Evolutionary conservation across 2,113 vertebrate genomes (phyloP).

Genomic region (Archilochus colubris): DNA sequence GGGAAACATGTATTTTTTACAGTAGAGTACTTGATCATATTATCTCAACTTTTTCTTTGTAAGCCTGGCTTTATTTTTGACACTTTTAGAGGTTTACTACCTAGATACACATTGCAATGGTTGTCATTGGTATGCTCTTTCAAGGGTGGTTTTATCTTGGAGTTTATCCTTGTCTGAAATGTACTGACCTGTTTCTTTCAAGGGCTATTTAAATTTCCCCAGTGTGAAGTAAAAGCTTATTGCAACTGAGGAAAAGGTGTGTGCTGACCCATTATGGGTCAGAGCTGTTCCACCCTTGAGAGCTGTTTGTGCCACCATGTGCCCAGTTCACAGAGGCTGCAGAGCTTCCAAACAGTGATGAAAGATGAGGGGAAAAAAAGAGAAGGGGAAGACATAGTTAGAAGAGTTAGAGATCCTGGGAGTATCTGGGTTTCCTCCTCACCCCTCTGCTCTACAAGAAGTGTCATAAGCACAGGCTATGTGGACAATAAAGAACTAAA

Average conservation of each 20-base stretch:
- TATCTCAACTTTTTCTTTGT: neutral
- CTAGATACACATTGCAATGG: neutral
- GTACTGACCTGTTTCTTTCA: neutral
- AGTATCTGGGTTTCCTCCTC: neutral
- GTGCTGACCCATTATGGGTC: neutral
- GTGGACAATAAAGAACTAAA: neutral
- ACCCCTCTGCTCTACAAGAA: neutral
- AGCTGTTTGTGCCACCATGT: neutral
- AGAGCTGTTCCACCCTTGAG: accelerated
- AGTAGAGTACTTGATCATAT: neutral
- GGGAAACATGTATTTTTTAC: neutral
- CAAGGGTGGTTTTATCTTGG: neutral
- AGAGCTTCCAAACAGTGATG: neutral
- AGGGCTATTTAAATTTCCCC: neutral
- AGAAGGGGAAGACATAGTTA: neutral
- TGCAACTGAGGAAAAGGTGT: neutral
- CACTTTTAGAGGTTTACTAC: neutral
- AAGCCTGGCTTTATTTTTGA: neutral
- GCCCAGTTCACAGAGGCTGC: neutral
- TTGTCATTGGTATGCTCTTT: neutral
- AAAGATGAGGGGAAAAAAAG: neutral
- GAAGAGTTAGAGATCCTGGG: neutral
- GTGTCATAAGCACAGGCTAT: neutral
- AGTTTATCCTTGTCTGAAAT: neutral
- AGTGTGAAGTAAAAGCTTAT: neutral